These are phyloP conservation scores for Philereme transversata DNA, from an alignment of 2,888 invertebrate genomes.

Conservation along the genomic window DNA sequence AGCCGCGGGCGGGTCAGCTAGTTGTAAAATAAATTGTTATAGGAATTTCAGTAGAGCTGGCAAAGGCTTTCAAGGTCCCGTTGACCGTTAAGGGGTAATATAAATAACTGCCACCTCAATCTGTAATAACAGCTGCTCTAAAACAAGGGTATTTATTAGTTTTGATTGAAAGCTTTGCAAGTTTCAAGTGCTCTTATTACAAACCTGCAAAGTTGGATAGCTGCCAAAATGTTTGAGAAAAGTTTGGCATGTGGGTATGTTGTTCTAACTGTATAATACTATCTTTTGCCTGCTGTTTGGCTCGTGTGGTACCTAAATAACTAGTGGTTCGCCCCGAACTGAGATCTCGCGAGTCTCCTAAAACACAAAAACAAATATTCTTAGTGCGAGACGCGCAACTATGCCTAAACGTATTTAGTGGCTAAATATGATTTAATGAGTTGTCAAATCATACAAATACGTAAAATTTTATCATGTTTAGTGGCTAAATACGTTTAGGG, in stretches of 20 bases:
- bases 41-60: slow-evolving; percentile 14
- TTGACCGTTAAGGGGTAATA: slow-evolving; percentile 33
- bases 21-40: not conserved
- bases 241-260: slow-evolving; percentile 1
- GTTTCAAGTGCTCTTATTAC: slow-evolving; percentile 19
- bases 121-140: slow-evolving; percentile 30
- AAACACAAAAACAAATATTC: too few species aligned
- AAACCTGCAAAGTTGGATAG: slow-evolving; percentile 10
- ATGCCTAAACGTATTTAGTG: too few species aligned
- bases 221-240: slow-evolving; percentile 16
- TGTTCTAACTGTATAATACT: not conserved
- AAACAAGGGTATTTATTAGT: slow-evolving; percentile 30
- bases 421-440: too few species aligned
- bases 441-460: too few species aligned
- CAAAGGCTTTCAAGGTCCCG: slow-evolving; percentile 30
- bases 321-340: too few species aligned
- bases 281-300: not conserved
- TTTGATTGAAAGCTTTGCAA: slow-evolving; percentile 31
- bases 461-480: too few species aligned
- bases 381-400: too few species aligned
- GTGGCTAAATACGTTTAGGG: too few species aligned
- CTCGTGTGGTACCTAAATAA: too few species aligned
- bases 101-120: slow-evolving; percentile 31
- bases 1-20: too few species aligned
- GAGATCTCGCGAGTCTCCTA: too few species aligned